Evolutionary conservation across 1,140 invertebrate genomes (phyloP).

Genomic region (Trichonephila clavipes): DNA sequence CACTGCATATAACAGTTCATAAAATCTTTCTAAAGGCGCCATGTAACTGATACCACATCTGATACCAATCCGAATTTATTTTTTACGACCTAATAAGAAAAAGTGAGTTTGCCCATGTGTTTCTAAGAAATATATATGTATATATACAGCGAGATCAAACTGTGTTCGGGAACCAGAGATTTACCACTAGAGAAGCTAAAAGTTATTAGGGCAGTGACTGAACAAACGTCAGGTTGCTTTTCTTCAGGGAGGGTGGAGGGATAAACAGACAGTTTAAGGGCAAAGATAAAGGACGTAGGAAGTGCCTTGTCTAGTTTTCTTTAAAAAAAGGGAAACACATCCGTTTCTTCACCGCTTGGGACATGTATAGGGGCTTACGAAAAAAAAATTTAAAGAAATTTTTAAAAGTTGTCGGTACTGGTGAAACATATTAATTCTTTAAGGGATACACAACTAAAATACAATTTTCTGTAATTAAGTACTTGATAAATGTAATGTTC

Average conservation of each 20-base stretch:
- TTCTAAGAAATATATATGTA: neutral
- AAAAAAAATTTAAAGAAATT: neutral
- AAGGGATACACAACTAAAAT: too few species aligned
- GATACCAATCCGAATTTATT: neutral
- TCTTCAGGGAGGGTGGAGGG: neutral
- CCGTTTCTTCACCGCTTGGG: neutral
- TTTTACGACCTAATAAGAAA: conserved; percentile 13
- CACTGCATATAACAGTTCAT: too few species aligned
- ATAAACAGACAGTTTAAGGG: neutral
- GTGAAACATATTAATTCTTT: too few species aligned
- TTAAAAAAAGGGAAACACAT: neutral
- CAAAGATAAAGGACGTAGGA: neutral
- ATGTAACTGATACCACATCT: too few species aligned
- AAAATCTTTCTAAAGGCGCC: too few species aligned
- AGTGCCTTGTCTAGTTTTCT: neutral
- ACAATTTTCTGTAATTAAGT: too few species aligned
- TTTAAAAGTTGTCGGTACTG: too few species aligned
- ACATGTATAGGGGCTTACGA: neutral
- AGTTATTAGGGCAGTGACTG: conserved; percentile 24
- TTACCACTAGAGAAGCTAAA: neutral
- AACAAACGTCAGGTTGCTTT: neutral
- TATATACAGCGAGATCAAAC: neutral
- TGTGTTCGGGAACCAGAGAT: neutral
- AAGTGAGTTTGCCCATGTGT: conserved; percentile 19
- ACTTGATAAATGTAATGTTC: too few species aligned